phyloP scores from a whole-genome alignment of 1,140 invertebrate genomes.

The Brachionus paranguensis region DNA sequence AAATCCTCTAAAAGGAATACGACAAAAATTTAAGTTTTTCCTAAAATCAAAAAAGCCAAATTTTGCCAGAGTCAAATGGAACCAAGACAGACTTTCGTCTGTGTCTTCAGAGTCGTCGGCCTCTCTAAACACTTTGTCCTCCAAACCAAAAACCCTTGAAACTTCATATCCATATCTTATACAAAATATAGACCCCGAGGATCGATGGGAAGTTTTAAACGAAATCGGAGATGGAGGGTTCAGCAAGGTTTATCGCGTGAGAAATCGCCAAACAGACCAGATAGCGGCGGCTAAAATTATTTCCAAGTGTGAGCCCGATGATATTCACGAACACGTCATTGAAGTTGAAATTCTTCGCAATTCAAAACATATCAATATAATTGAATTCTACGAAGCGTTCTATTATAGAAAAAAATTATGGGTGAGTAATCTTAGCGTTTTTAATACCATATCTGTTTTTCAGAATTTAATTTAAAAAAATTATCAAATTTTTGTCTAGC shows the following conservation, averaged over 20 bases:
- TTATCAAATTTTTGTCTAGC: too few relatives aligned
- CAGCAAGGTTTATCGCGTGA: constrained; percentile 75
- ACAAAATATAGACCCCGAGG: neutral
- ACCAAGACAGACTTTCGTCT: neutral
- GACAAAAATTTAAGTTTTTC: neutral
- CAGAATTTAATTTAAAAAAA: too few relatives aligned
- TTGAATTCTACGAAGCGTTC: constrained; percentile 37
- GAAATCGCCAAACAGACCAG: constrained; percentile 69
- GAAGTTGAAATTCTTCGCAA: constrained; percentile 95
- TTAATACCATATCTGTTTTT: too few relatives aligned
- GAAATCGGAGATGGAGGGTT: constrained; percentile 98
- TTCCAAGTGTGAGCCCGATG: constrained; percentile 88
- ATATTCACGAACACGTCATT: constrained; percentile 93
- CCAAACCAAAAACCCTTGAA: neutral
- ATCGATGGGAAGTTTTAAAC: constrained; percentile 48
- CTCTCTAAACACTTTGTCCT: neutral
- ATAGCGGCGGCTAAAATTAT: constrained; percentile 93
- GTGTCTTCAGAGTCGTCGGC: neutral
- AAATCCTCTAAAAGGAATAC: neutral
- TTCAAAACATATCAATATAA: constrained; percentile 75
- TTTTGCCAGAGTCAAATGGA: neutral
- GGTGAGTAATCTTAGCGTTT: neutral
- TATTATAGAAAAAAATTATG: neutral
- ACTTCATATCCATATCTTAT: neutral
- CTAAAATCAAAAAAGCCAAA: neutral